Evolutionary conservation across 2,113 vertebrate genomes (phyloP).

Genomic region (Perca schrenkii): DNA sequence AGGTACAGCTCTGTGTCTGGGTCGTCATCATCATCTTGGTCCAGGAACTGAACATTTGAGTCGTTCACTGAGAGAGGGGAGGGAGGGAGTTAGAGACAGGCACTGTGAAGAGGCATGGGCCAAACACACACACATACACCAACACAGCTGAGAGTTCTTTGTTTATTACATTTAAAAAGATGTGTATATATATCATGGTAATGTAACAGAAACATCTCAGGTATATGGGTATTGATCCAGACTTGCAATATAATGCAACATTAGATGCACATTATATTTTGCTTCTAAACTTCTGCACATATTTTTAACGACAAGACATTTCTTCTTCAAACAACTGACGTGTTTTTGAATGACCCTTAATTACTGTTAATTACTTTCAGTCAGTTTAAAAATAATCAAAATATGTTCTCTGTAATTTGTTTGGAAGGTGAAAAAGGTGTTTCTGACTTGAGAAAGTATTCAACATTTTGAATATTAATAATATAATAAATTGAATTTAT

Average conservation of each 20-base stretch:
- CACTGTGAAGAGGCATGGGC: background rate
- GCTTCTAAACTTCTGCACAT: background rate
- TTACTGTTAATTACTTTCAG: background rate
- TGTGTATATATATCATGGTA: background rate
- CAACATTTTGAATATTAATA: conserved; percentile 7
- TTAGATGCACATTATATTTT: conserved; percentile 61
- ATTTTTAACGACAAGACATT: background rate
- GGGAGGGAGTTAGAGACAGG: conserved; percentile 53
- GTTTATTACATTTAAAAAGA: conserved; percentile 10
- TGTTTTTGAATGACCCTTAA: background rate
- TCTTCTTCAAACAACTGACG: conserved; percentile 46
- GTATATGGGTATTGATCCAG: conserved; percentile 23
- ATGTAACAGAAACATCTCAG: conserved; percentile 31
- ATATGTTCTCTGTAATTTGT: conserved; percentile 8
- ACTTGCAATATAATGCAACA: conserved; percentile 53
- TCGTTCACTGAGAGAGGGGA: conserved; percentile 92
- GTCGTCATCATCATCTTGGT: conserved; percentile 99
- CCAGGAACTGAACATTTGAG: conserved; percentile 99
- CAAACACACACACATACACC: conserved; percentile 21
- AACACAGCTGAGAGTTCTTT: conserved; percentile 52
- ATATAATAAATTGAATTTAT: too few species aligned
- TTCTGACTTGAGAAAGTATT: background rate
- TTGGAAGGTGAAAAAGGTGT: conserved; percentile 31
- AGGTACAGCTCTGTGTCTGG: conserved; percentile 99
- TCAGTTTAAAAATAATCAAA: background rate